Conservation (phyloP, 2,113 vertebrate species). For the Chaetura pelagica region DNA sequence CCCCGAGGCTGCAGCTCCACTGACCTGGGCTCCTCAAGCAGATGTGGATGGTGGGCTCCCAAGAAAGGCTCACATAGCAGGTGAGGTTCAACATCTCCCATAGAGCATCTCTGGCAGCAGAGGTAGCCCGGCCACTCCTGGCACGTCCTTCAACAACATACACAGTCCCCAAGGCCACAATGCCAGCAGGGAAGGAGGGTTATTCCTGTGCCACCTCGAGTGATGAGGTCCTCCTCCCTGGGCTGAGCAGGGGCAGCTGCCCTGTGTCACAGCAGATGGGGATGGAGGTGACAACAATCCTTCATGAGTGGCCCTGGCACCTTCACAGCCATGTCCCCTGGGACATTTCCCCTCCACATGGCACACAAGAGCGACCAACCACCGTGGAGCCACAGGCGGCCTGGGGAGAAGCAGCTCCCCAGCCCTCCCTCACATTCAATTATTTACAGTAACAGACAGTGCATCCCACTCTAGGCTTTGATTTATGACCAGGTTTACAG, state of each 20-base stretch:
- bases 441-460: slow-evolving; percentile 47
- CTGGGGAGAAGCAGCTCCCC: background rate
- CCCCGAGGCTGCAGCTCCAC: background rate
- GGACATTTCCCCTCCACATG: background rate
- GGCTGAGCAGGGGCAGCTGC: background rate
- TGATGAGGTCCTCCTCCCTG: background rate
- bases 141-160: accelerated
- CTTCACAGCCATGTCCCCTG: accelerated
- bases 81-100: background rate
- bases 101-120: accelerated
- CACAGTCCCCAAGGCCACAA: background rate
- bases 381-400: background rate
- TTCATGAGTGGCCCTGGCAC: background rate
- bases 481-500: slow-evolving; percentile 50
- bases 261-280: background rate
- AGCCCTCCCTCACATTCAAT: background rate
- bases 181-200: accelerated
- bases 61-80: background rate
- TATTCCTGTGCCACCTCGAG: background rate
- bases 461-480: slow-evolving; percentile 13
- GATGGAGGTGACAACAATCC: background rate
- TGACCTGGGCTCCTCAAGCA: background rate
- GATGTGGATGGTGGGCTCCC: background rate
- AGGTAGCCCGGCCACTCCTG: background rate
- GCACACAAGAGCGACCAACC: background rate